Evolutionary conservation across 1,140 invertebrate genomes (phyloP).

Genomic region (Bombus confusus): DNA sequence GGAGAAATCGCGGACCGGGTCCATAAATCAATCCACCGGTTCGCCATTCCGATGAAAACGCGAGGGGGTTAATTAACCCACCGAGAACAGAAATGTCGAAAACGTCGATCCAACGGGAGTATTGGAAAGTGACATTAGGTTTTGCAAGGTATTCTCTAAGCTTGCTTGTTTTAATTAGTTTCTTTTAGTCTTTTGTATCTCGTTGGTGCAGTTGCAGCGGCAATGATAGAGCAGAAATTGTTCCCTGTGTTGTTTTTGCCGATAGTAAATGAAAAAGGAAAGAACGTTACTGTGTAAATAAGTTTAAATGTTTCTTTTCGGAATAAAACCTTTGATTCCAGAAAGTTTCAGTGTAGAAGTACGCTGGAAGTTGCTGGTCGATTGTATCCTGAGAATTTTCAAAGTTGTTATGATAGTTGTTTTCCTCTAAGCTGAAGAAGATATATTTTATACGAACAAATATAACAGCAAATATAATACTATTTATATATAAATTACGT

Average conservation of each 20-base stretch:
- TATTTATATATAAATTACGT: not conserved
- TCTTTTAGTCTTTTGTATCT: not conserved
- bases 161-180: not conserved
- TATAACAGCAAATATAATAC: not conserved
- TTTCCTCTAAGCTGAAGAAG: too few species aligned
- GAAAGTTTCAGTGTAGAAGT: too few species aligned
- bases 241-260: too few species aligned
- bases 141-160: not conserved
- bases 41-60: not conserved
- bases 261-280: too few species aligned
- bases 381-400: too few species aligned
- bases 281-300: too few species aligned
- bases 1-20: not conserved
- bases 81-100: not conserved
- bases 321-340: too few species aligned
- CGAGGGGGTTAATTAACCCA: constrained; percentile 5
- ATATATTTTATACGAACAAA: not conserved
- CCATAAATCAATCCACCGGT: constrained; percentile 13
- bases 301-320: too few species aligned
- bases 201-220: not conserved
- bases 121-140: not conserved
- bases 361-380: too few species aligned
- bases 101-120: not conserved
- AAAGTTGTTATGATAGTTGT: too few species aligned
- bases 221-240: too few species aligned